Evolutionary conservation across 1,140 invertebrate species (phyloP), one percentile per base, ranked within the genome.

Genomic region (Antheraea mylitta): DNA sequence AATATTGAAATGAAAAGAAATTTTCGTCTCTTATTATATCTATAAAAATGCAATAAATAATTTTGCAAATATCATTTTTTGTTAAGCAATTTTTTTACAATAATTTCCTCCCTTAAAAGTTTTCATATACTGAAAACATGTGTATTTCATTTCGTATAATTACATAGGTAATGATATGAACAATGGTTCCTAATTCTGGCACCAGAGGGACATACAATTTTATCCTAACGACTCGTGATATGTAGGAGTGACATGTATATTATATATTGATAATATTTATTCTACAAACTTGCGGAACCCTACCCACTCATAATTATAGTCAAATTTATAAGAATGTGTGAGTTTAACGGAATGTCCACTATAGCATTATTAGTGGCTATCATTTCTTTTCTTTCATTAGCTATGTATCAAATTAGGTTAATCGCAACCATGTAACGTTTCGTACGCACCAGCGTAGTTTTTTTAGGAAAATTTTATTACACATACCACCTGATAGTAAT

Each of bases 221-320:
- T 70, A 71, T 65, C 45, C 65, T 76, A 72, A 30, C 68, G 69
- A 70, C 42, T 72, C 16, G 37, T 80, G 82, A 84, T 84, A 84
- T 84, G 82, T 84, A 69, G 70, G 18, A 73, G 73, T 78, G 82
- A 82, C 78, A 82, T 83, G 80, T 81, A 60, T n/a, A 42, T n/a
- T n/a, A n/a, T n/a, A n/a, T n/a, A n/a, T n/a, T 42, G 7, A 42
- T 42, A 42, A 16, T 53, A 16, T 13, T 16, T 16, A 11, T 53
- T 53, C 9, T 53, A 6, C 45, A n/a, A 53, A 53, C 9, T 53
- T 9, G 45, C 9, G 9, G 10, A 53, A 53, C 6, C 9, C 9
- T 13, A 53, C 45, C 11, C 11, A 1, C 13, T 53, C 16, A n/a
- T 53, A 53, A 53, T 30, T 1, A 30, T 30, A 30, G 22, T 30